Conservation (phyloP, 2,888 invertebrate genomes). For the Nymphalis c-album region DNA sequence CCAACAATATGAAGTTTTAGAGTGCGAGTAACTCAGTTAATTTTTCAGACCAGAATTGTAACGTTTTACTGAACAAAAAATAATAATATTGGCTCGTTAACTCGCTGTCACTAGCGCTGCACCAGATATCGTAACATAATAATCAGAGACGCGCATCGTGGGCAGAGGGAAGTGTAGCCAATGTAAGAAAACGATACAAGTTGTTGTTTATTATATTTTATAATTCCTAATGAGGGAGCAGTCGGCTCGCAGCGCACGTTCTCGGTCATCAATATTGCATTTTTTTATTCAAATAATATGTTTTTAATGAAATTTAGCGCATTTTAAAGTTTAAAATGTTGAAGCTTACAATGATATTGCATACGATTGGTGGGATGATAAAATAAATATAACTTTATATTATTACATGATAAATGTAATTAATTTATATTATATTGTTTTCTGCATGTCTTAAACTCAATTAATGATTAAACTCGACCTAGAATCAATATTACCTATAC, state of each 20-base stretch:
- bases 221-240: conserved; percentile 66
- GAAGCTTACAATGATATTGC: too few relatives aligned
- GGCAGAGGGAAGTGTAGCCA: conserved; percentile 20
- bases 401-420: too few relatives aligned
- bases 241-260: conserved; percentile 8
- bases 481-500: too few relatives aligned
- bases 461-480: too few relatives aligned
- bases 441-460: too few relatives aligned
- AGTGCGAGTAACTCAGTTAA: too few relatives aligned
- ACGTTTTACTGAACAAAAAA: background rate
- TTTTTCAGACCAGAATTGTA: too few relatives aligned
- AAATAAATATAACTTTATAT: too few relatives aligned
- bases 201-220: conserved; percentile 65
- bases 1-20: too few relatives aligned
- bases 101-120: conserved; percentile 36
- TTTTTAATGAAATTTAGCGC: conserved; percentile 1
- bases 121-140: conserved; percentile 49
- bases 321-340: background rate
- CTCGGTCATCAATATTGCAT: background rate
- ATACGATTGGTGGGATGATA: too few relatives aligned
- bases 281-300: background rate
- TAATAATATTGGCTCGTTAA: background rate
- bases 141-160: conserved; percentile 56
- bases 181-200: conserved; percentile 30
- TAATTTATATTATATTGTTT: too few relatives aligned